A percentile compares a stretch with the other conserved stretches of the same genome.
Evolutionary conservation across 2,113 vertebrate species (phyloP).

Genomic region (Chaenocephalus aceratus): DNA sequence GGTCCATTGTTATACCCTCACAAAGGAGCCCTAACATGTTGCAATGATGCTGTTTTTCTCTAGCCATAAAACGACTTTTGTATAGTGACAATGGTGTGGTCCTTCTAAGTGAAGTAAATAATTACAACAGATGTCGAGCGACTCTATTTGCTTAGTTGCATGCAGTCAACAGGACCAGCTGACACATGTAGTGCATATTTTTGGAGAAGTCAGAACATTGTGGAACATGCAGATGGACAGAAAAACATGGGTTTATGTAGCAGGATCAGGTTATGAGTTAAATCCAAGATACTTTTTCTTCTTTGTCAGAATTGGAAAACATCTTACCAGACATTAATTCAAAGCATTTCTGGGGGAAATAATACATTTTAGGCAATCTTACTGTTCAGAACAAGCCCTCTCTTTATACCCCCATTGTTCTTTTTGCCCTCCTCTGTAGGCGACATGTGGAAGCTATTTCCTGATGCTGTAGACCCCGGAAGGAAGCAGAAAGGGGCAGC

Average conservation of each 20-base stretch:
- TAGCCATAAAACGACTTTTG: no score
- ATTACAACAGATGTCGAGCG: constrained; percentile 3
- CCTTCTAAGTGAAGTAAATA: neutral
- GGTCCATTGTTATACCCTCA: neutral
- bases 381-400: neutral
- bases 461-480: constrained; percentile 46
- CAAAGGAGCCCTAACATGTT: neutral
- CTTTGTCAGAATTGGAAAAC: neutral
- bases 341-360: neutral
- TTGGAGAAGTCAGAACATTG: constrained; percentile 6
- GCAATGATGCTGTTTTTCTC: neutral
- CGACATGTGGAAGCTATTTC: constrained; percentile 76
- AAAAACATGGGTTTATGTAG: neutral
- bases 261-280: neutral
- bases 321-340: neutral
- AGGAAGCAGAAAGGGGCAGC: constrained; percentile 55
- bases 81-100: no score
- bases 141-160: neutral
- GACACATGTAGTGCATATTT: neutral
- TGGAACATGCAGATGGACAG: constrained; percentile 9
- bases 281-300: neutral
- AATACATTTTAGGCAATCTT: neutral
- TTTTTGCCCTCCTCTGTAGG: constrained; percentile 16
- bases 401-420: constrained; percentile 10
- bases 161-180: constrained; percentile 10